phyloP scores from a whole-genome alignment of 2,888 invertebrate genomes.

The Dolichopus griseipennis region DNA sequence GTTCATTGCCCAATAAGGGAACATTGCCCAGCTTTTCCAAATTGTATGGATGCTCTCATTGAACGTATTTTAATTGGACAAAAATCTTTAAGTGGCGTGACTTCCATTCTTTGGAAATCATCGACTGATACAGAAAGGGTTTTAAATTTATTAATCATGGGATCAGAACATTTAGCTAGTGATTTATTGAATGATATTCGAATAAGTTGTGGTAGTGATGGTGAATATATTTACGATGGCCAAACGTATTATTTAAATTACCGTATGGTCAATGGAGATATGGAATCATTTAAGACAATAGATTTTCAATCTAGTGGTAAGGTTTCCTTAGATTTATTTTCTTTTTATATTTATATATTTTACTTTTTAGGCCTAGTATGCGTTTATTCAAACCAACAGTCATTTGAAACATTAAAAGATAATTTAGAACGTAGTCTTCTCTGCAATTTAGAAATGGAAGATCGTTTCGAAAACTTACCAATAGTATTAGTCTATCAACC shows the following conservation, averaged over 20 bases:
- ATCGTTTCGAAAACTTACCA: slow-evolving; percentile 79
- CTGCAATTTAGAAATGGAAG: slow-evolving; percentile 83
- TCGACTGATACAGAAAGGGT: slow-evolving; percentile 34
- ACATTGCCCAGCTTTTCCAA: slow-evolving; percentile 84
- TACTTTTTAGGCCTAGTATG: slow-evolving; percentile 60
- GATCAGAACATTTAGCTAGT: slow-evolving; percentile 76
- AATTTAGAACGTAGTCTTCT: slow-evolving; percentile 85
- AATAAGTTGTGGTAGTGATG: slow-evolving; percentile 77
- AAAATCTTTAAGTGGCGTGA: slow-evolving; percentile 45
- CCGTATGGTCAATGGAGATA: slow-evolving; percentile 79
- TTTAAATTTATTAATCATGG: slow-evolving; percentile 79
- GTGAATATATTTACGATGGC: slow-evolving; percentile 69
- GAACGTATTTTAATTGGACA: slow-evolving; percentile 57
- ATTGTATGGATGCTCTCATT: slow-evolving; percentile 70
- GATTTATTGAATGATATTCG: slow-evolving; percentile 79
- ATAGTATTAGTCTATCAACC: slow-evolving; percentile 83
- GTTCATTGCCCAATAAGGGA: slow-evolving; percentile 91
- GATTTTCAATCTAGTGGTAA: slow-evolving; percentile 85
- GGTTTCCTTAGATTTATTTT: slow-evolving; percentile 20
- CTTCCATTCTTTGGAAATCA: slow-evolving; percentile 32
- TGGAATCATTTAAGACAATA: slow-evolving; percentile 72
- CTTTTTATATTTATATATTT: neutral
- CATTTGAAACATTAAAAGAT: slow-evolving; percentile 83
- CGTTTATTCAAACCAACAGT: slow-evolving; percentile 82
- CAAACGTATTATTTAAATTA: slow-evolving; percentile 75